Percentiles rank a stretch among this genome's conserved stretches.
phyloP scores from a whole-genome alignment of 2,888 invertebrate genomes.

The Iphiclides podalirius region DNA sequence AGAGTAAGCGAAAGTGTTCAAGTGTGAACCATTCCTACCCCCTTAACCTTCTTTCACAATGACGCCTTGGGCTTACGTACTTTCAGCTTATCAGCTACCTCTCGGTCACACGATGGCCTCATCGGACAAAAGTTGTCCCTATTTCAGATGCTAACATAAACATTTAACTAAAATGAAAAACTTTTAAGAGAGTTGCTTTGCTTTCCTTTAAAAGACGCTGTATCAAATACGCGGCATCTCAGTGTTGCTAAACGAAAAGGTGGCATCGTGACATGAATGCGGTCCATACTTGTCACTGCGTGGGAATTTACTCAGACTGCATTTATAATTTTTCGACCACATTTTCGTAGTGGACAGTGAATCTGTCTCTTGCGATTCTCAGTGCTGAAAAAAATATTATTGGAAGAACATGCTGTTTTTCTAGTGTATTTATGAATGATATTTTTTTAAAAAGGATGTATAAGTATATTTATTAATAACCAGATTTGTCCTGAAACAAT shows the following conservation, averaged over 20 bases:
- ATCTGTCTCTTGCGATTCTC: too few species aligned
- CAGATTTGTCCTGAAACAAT: too few species aligned
- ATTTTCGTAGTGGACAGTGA: too few species aligned
- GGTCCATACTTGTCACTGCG: neutral
- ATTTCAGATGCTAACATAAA: neutral
- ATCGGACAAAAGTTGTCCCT: slow-evolving; percentile 5
- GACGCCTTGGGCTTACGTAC: slow-evolving; percentile 7
- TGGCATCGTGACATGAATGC: neutral
- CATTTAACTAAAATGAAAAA: neutral
- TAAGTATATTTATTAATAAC: too few species aligned
- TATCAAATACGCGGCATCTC: neutral
- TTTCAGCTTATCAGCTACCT: slow-evolving; percentile 8
- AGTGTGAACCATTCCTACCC: slow-evolving; percentile 1
- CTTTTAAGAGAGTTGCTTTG: slow-evolving; percentile 3
- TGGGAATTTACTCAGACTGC: neutral
- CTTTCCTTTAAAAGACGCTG: slow-evolving; percentile 1
- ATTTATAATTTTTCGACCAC: too few species aligned
- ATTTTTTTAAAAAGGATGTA: too few species aligned
- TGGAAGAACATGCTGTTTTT: too few species aligned
- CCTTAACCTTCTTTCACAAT: slow-evolving; percentile 16
- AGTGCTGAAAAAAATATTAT: too few species aligned
- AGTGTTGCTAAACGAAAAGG: neutral
- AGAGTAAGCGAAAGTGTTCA: too few species aligned
- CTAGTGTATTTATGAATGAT: too few species aligned
- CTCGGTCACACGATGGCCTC: neutral